Evolutionary conservation across 2,888 invertebrate species (phyloP), one percentile per base, ranked within the genome.

Genomic region (Electrophaes corylata): DNA sequence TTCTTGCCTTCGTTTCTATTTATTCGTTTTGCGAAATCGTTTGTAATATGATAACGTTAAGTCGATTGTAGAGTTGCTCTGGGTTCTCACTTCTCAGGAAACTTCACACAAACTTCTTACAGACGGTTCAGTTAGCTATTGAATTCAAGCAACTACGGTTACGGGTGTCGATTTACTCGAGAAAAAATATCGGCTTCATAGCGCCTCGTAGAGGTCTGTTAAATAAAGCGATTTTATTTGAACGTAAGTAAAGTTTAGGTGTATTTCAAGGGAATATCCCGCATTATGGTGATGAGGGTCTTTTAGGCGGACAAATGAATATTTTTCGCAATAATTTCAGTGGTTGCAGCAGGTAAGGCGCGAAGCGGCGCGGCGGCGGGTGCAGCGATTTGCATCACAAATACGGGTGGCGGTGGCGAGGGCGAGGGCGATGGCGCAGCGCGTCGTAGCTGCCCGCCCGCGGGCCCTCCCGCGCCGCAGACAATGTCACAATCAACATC

Each of bases 401-500:
- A 83, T 84, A 83, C 78, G 83, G 85, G 83, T 78, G 86, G 65
- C 56, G 66, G 62, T 64, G 66, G 83, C 71, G 73, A 80, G n/a
- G n/a, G n/a, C 26, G 26, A 29, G 26, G 26, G 26, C 26, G 26
- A 29, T 72, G 79, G 83, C 83, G 84, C 75, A 73, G 76, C 79
- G 76, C 78, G 77, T 72, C 71, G 75, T 75, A 71, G 73, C 70
- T 70, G 73, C 70, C 70, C 70, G 73, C 73, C 67, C 70, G 73
- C 72, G 75, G 71, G 72, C 73, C 71, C 74, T 71, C 79, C 77
- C 81, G 76, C 78, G 74, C 74, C 76, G 70, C 83, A 85, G 84
- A 91, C 91, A 91, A 91, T 91, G 84, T 86, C 85, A 91, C 90
- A 91, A 91, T 91, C 91, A 91, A 86, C 90, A 84, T 80, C 87